These are phyloP conservation scores for Orthosia cruda DNA, from an alignment of 2,888 invertebrate genomes.

Conservation along the genomic window DNA sequence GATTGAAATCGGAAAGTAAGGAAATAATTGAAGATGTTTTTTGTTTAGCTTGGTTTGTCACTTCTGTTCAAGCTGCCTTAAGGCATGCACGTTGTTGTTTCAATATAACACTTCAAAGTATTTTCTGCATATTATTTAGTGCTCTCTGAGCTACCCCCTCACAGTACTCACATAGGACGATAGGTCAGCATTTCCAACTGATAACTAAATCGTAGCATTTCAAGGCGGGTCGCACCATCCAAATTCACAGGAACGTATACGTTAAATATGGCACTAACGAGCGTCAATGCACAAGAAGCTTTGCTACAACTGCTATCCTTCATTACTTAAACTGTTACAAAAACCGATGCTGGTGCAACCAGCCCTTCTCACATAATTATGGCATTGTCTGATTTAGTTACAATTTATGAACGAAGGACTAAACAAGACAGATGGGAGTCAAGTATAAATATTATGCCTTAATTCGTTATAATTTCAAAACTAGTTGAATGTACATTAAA, in stretches of 20 bases:
- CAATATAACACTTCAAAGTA: no score
- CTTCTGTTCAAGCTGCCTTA: no score
- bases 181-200: conserved; percentile 1
- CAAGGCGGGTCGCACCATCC: conserved; percentile 18
- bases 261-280: conserved; percentile 62
- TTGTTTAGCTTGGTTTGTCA: no score
- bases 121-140: no score
- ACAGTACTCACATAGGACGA: not conserved
- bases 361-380: conserved; percentile 53
- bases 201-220: conserved; percentile 42
- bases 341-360: conserved; percentile 25
- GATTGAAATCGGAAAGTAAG: no score
- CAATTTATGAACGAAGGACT: conserved; percentile 51
- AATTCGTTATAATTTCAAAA: conserved; percentile 66
- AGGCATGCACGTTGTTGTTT: no score
- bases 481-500: conserved; percentile 72
- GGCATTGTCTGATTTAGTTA: conserved; percentile 57
- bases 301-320: conserved; percentile 40
- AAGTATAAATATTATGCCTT: conserved; percentile 68
- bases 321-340: conserved; percentile 40
- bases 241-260: conserved; percentile 40
- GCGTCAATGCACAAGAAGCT: conserved; percentile 60
- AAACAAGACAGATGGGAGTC: conserved; percentile 61
- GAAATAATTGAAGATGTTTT: no score
- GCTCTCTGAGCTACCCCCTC: no score